phyloP scores from a whole-genome alignment of 2,113 vertebrate species.

The Equus quagga region DNA sequence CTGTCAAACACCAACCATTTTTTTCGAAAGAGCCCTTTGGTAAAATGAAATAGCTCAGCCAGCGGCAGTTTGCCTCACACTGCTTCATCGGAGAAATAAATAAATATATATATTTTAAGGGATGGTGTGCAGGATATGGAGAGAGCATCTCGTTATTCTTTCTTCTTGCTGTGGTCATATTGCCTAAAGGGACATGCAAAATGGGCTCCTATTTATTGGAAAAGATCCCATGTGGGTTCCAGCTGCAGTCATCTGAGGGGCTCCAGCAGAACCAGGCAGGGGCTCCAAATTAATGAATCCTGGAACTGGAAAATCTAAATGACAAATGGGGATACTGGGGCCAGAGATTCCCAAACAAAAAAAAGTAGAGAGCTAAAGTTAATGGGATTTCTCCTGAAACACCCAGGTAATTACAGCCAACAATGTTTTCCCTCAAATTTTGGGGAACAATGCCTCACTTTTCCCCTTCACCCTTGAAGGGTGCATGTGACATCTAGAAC shows the following conservation, averaged over 20 bases:
- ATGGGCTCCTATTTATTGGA: background rate
- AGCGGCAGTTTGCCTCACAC: background rate
- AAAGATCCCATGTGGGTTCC: background rate
- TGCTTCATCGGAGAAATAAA: background rate
- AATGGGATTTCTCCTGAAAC: background rate
- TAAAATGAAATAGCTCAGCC: background rate
- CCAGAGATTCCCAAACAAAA: background rate
- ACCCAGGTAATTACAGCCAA: background rate
- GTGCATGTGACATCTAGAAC: background rate
- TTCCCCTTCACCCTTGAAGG: background rate
- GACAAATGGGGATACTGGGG: background rate
- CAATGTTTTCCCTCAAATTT: background rate
- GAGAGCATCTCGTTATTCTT: background rate
- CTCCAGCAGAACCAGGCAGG: background rate
- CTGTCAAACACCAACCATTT: background rate
- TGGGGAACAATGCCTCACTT: accelerated
- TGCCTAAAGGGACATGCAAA: background rate
- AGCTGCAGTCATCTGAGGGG: background rate
- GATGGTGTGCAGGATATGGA: background rate
- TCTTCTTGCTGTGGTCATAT: background rate
- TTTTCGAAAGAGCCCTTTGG: background rate
- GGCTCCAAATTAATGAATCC: background rate
- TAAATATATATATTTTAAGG: background rate
- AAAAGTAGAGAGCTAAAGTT: background rate
- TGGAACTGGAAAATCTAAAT: background rate